These are phyloP conservation scores for Sinelater perroti DNA, from an alignment of 2,888 invertebrate species.

Conservation along the genomic window DNA sequence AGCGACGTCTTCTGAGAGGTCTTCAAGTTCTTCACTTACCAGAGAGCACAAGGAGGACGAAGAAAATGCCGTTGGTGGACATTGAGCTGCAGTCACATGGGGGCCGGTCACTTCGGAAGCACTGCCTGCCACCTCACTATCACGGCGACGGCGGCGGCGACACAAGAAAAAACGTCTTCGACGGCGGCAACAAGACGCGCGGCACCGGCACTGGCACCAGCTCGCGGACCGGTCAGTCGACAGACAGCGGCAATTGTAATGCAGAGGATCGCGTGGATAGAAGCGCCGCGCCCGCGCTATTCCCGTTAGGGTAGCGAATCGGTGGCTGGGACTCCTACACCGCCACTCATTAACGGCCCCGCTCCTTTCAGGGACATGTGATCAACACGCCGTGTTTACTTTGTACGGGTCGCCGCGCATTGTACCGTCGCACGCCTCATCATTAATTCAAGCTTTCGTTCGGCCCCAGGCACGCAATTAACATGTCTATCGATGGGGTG, in stretches of 20 bases:
- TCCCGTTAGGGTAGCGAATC: slow-evolving; percentile 43
- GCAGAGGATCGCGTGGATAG: slow-evolving; percentile 53
- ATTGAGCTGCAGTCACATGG: slow-evolving; percentile 51
- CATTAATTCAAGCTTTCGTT: slow-evolving; percentile 46
- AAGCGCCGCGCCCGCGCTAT: slow-evolving; percentile 51
- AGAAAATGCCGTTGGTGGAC: slow-evolving; percentile 50
- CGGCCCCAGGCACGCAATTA: slow-evolving; percentile 43
- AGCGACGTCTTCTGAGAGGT: no score
- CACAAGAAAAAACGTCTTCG: slow-evolving; percentile 27
- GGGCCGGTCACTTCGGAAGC: slow-evolving; percentile 44
- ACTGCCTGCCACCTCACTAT: slow-evolving; percentile 34
- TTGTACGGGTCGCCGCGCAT: slow-evolving; percentile 45
- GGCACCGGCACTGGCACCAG: slow-evolving; percentile 40
- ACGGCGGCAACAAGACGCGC: slow-evolving; percentile 35
- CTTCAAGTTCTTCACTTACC: no score
- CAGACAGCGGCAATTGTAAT: slow-evolving; percentile 55
- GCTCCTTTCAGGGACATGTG: slow-evolving; percentile 48
- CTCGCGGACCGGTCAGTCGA: slow-evolving; percentile 46
- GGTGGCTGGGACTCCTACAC: slow-evolving; percentile 42
- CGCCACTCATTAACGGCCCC: slow-evolving; percentile 49
- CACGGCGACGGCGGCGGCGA: slow-evolving; percentile 28
- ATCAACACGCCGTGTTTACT: slow-evolving; percentile 51
- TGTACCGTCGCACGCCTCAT: slow-evolving; percentile 45
- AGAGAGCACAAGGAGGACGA: slow-evolving; percentile 50
- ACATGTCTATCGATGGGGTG: slow-evolving; percentile 42